Base-by-base conservation (phyloP, 2,888 invertebrate species). In the Candidula unifasciata region DNA sequence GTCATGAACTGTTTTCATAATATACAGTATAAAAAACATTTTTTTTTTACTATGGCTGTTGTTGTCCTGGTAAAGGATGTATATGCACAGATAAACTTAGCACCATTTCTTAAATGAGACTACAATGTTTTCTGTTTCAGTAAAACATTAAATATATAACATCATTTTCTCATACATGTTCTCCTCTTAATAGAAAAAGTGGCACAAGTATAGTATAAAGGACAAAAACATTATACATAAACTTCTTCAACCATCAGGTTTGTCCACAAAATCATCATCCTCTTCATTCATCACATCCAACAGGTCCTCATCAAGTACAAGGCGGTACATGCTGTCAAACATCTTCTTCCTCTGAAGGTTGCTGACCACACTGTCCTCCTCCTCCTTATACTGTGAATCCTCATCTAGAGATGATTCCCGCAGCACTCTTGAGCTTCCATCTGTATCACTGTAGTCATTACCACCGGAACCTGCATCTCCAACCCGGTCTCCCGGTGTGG, bases 291-390 rank as follows among this genome's bases (percentile, higher is more conserved):
- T 76, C 3, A 81, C 69, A 57, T 85, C 85, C 44, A 74, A 27
- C 13, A 85, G 77, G 64, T 85, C 85, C 68, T 81, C 85, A 60
- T 85, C 85, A 35, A 81, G 35, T 21, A 81, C 85, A 18, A 85
- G 76, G 13, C 85, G 60, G 80, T 85, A 85, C 85, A 85, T 85
- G 52, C 85, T 85, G 78, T 85, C 85, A 85, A 81, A 85, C 35
- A 85, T 10, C 35, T 85, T 35, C 64, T 85, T 85, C 37, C 85
- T 71, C 68, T 85, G 77, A 8, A 85, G 68, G 44, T 24, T 85
- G 52, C 85, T 81, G 24, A 30, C 71, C 44, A 44, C 66, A 33
- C 33, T 54, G 0, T 52, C 71, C 6, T 52, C 77, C 35, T 54
- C 60, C 35, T 71, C 68, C 27, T 57, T 69, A 30, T 76, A 68